Evolutionary conservation across 1,140 invertebrate species (phyloP), one percentile per base, ranked within the genome.

Genomic region (Rhyacophila brunnea): DNA sequence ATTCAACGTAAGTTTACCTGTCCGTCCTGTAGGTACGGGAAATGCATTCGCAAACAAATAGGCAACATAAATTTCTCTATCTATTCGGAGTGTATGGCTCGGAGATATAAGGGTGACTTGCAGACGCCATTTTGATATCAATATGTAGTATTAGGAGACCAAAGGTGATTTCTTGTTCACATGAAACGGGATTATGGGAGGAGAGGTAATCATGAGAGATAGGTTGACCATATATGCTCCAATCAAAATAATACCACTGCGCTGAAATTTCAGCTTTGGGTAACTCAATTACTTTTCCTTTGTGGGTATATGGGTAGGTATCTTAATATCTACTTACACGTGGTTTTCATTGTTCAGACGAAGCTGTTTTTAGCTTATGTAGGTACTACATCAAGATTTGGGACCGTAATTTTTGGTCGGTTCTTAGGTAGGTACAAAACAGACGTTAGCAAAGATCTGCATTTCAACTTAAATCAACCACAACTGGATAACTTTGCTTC

Each of bases 111-210:
- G 47, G 55, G 48, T 28, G 23, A 28, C 4, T 28, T 9, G 23
- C 23, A 28, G 60, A 32, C 19, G 53, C 48, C 43, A 23, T 57
- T 19, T 51, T 51, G 48, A 58, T 62, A 51, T 62, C 60, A 47
- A 52, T 52, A 57, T 52, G 32, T 52, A 50, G 47, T 56, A 46
- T 49, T 62, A 42, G 46, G 51, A 40, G 54, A 46, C 60, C 54
- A 52, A 52, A 57, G 60, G 60, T 57, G 60, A 62, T 62, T 62
- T 62, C 53, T 55, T 47, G 60, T 35, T 47, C 43, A 47, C 60
- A 46, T 50, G 48, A 44, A 59, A 52, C 53, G 51, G 60, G 48
- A 58, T 52, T 57, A 58, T 43, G 53, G 42, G n/a, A 42, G 34
- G 20, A 13, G 46, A 18, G 40, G 32, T 47, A 10, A 32, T 32